A percentile compares a stretch with the other conserved stretches of the same genome.
These are phyloP conservation scores for Galeopsomyia nigrocyanea DNA, from an alignment of 2,888 invertebrate genomes.

Conservation along the genomic window DNA sequence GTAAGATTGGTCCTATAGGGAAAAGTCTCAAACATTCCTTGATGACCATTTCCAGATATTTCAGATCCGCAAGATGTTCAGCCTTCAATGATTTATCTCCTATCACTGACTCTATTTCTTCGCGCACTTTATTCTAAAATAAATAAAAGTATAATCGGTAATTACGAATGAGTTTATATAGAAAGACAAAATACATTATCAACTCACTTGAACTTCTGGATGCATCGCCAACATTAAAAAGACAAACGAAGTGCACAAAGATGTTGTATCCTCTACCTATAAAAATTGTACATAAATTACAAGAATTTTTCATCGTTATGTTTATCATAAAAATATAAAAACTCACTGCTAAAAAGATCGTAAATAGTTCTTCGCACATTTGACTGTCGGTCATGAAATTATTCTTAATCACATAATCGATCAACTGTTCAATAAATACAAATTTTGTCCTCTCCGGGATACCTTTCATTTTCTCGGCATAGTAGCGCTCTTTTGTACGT, in stretches of 20 bases:
- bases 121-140: too few species aligned
- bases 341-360: constrained; percentile 49
- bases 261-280: constrained; percentile 50
- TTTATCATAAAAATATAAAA: too few species aligned
- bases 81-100: constrained; percentile 33
- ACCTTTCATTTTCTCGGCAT: constrained; percentile 11
- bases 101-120: too few species aligned
- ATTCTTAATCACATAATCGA: constrained; percentile 31
- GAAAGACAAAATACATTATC: too few species aligned
- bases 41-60: constrained; percentile 50
- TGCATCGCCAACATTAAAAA: constrained; percentile 50
- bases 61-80: constrained; percentile 42
- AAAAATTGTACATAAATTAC: background rate
- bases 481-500: constrained; percentile 46
- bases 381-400: constrained; percentile 30
- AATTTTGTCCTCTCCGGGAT: background rate
- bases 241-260: constrained; percentile 46
- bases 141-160: too few species aligned
- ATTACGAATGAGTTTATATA: too few species aligned
- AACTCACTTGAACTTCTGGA: constrained; percentile 45
- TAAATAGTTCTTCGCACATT: constrained; percentile 48
- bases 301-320: background rate
- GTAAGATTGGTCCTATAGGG: constrained; percentile 16
- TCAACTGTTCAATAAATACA: constrained; percentile 41
- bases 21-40: constrained; percentile 49